Conservation (phyloP, 2,113 vertebrate genomes). For the Cynocephalus volans region DNA sequence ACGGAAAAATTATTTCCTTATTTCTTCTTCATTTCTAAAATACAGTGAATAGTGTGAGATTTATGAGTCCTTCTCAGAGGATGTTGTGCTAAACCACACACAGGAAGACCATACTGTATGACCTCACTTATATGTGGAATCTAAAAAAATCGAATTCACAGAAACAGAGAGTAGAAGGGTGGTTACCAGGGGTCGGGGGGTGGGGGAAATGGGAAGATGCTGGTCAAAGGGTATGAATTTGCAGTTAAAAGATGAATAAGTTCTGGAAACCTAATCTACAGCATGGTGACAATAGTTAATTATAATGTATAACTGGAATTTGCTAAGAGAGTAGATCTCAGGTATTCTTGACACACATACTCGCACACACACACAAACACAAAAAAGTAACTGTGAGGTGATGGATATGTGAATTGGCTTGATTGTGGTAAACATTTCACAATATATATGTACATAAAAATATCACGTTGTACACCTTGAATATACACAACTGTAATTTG, state of each 20-base stretch:
- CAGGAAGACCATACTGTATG: not conserved
- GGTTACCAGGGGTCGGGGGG: not conserved
- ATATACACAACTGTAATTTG: not conserved
- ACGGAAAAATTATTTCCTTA: not conserved
- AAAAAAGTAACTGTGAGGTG: not conserved
- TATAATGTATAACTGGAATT: not conserved
- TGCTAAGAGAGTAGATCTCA: not conserved
- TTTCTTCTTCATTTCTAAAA: constrained; percentile 10
- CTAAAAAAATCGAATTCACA: not conserved
- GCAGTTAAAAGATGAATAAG: not conserved
- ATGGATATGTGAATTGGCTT: not conserved
- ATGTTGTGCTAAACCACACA: not conserved
- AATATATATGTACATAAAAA: too few species aligned
- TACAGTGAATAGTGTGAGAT: not conserved
- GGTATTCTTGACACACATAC: not conserved
- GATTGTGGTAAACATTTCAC: too few species aligned
- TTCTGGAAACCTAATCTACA: not conserved
- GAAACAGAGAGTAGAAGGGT: not conserved
- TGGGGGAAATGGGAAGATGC: not conserved
- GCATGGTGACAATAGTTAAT: too few species aligned
- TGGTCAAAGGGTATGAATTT: not conserved
- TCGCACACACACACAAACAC: too few species aligned
- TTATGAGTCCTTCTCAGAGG: not conserved
- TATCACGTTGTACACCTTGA: not conserved
- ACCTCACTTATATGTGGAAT: not conserved